Evolutionary conservation across 2,888 invertebrate species (phyloP).

Genomic region (Eledona agricola): DNA sequence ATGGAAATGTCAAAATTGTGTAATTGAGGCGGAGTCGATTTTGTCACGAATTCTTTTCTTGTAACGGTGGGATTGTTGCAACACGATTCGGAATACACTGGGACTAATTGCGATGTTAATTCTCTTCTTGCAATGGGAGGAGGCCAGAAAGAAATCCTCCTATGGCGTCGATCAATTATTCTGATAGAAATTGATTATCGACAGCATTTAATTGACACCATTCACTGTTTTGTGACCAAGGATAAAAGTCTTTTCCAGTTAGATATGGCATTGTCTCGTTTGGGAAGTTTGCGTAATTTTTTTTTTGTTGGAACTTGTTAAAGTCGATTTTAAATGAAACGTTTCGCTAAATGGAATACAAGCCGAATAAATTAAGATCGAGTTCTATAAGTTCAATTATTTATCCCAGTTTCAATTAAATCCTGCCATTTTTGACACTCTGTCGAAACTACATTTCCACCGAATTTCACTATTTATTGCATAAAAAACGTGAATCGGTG

Average conservation of each 20-base stretch:
- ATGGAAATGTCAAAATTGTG: slow-evolving; percentile 12
- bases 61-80: slow-evolving; percentile 2
- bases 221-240: slow-evolving; percentile 7
- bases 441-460: no score
- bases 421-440: no score
- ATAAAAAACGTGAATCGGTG: no score
- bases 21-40: slow-evolving; percentile 4
- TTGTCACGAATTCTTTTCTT: slow-evolving; percentile 14
- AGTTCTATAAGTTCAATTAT: no score
- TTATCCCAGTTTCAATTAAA: no score
- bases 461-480: no score
- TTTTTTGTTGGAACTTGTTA: no score
- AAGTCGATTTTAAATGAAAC: no score
- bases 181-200: slow-evolving; percentile 10
- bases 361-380: no score
- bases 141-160: slow-evolving; percentile 13
- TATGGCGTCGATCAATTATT: slow-evolving; percentile 23
- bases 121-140: slow-evolving; percentile 7
- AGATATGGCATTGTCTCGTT: neutral
- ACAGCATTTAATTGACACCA: slow-evolving; percentile 20
- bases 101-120: slow-evolving; percentile 19
- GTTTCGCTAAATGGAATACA: no score
- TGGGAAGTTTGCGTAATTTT: neutral
- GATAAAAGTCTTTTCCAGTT: neutral
- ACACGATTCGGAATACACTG: slow-evolving; percentile 8